phyloP scores from a whole-genome alignment of 2,888 invertebrate species.

The Tetrapedia diversipes region DNA sequence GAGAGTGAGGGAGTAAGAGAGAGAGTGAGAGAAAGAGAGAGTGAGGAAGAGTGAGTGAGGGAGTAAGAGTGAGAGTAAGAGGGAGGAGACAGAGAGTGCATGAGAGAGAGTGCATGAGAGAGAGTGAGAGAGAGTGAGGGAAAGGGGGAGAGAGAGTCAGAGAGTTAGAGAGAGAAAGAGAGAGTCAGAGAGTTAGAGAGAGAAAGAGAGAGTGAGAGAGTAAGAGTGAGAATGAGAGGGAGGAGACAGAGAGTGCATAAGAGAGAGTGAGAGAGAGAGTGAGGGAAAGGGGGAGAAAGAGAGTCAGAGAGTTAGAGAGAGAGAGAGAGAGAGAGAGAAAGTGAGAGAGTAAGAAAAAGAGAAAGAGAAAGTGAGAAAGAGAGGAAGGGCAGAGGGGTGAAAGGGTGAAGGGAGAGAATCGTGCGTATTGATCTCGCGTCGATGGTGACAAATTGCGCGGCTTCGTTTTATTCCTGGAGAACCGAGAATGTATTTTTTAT shows the following conservation, averaged over 20 bases:
- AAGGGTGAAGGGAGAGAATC: constrained; percentile 10
- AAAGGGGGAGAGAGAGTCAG: too few relatives aligned
- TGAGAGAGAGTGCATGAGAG: not conserved
- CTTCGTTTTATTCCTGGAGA: constrained; percentile 52
- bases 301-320: not conserved
- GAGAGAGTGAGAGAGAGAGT: too few relatives aligned
- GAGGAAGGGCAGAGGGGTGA: not conserved
- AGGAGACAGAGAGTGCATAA: too few relatives aligned
- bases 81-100: too few relatives aligned
- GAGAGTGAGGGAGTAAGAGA: too few relatives aligned
- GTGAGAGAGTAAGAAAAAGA: constrained; percentile 13
- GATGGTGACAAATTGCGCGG: constrained; percentile 62
- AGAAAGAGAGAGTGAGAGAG: too few relatives aligned
- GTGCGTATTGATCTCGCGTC: constrained; percentile 51
- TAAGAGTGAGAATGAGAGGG: too few relatives aligned
- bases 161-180: constrained; percentile 16
- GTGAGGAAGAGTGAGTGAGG: too few relatives aligned
- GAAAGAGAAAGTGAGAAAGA: not conserved
- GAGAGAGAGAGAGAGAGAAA: not conserved
- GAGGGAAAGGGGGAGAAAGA: not conserved
- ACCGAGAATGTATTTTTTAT: constrained; percentile 57
- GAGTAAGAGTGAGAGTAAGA: too few relatives aligned
- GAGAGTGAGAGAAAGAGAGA: too few relatives aligned
- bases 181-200: too few relatives aligned
- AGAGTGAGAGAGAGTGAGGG: constrained; percentile 4